phyloP scores from a whole-genome alignment of 2,113 vertebrate species.

The Paramisgurnus dabryanus region DNA sequence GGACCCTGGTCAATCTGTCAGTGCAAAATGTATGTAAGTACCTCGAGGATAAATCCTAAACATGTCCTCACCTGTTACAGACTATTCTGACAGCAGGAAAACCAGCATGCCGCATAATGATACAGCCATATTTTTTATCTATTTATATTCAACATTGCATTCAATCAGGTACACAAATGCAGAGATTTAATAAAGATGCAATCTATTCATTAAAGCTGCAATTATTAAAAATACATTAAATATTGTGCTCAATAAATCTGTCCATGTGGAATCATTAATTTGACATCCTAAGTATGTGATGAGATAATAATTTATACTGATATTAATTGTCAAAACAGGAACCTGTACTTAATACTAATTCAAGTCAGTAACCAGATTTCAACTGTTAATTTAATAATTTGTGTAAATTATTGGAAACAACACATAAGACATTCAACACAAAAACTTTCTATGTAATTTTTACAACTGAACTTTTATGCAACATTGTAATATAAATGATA shows the following conservation, averaged over 20 bases:
- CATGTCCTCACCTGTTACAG: conserved; percentile 26
- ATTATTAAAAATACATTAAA: neutral
- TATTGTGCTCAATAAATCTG: neutral
- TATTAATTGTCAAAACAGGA: neutral
- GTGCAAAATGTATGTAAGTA: neutral
- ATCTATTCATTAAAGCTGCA: neutral
- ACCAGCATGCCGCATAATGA: neutral
- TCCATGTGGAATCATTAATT: neutral
- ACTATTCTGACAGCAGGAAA: conserved; percentile 2
- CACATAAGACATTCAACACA: neutral
- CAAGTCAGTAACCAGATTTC: neutral
- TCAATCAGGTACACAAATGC: neutral
- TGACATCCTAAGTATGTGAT: neutral
- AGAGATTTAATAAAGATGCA: neutral
- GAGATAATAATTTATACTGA: neutral
- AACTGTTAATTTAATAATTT: neutral
- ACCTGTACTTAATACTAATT: neutral
- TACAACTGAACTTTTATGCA: neutral
- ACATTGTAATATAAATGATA: neutral
- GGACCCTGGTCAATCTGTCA: neutral
- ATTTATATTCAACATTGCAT: neutral
- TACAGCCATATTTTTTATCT: neutral
- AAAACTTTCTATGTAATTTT: neutral
- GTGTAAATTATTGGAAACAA: conserved; percentile 11
- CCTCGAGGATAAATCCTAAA: conserved; percentile 7